Evolutionary conservation across 2,888 invertebrate species (phyloP), one percentile per base, ranked within the genome.

Genomic region (Lacanobia oleracea): DNA sequence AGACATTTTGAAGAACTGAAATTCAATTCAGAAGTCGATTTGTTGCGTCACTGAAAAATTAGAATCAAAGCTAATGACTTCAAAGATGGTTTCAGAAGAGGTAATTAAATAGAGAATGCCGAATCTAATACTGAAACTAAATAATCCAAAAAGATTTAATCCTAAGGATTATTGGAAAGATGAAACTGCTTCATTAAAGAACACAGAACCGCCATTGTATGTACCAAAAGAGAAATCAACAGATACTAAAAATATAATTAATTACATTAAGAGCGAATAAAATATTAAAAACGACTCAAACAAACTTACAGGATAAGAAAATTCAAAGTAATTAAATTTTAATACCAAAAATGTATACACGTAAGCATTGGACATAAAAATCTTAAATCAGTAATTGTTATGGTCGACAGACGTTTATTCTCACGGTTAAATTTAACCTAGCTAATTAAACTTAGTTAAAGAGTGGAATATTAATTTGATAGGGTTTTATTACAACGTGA

Each of bases 341-440:
- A 76, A 75, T 76, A 69, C 61, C 79, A 71, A 62, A 61, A 79
- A 85, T 74, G 62, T 82, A 77, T 68, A 73, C 61, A 83, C 67
- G 53, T 74, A 75, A 65, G 33, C 21, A 50, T 78, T 51, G 40
- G 61, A 74, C 65, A 75, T 86, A 78, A 86, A 73, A 86, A 84
- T 82, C 75, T 84, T 84, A 83, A 89, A 87, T 88, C 83, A 66
- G 87, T 92, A 89, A 92, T 92, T 92, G 91, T 92, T 91, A 89
- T 87, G 71, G 85, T 84, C 80, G 70, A 18, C 53, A 57, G 72
- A 85, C 79, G 86, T 88, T 84, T 89, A 91, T 92, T 92, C 93
- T 91, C 91, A 90, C 91, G 84, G 86, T 90, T 88, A 87, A 88
- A 87, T 89, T 87, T 87, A 90, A 90, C 85, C 79, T 76, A 79